Evolutionary conservation across 2,888 invertebrate genomes (phyloP), one percentile per base, ranked within the genome.

Genomic region (Eulithis testata): DNA sequence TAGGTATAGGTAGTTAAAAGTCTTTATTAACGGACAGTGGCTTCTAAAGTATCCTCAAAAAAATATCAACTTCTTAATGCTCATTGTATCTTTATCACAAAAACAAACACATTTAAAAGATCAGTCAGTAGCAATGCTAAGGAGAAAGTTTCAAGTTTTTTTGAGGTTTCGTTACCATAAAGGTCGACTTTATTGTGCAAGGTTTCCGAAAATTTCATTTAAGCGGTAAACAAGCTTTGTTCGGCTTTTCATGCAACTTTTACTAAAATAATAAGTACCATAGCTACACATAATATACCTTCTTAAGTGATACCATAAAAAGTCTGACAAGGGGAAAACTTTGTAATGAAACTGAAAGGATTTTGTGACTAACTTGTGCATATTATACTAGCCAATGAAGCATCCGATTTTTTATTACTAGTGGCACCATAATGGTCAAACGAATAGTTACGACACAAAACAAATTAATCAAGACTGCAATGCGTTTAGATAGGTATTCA

Each of bases 401-500:
- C 9, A 40, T 40, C 40, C 40, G 8, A 11, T 8, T 40, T n/a
- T 44, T 44, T n/a, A 44, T 44, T 4, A 11, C n/a, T 11, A 44
- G 11, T 11, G 5, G 6, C 6, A n/a, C 40, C 40, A 4, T 51
- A 43, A 59, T 12, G 12, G 12, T 31, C 44, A 4, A 12, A 54
- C 54, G 14, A 71, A 61, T 60, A 60, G 65, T 65, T 69, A 54
- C 54, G 52, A 62, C 68, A 66, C 60, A 73, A 81, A 80, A 78
- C 70, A 78, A 80, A 83, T 83, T 80, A 81, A 78, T 75, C 70
- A 73, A 70, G 75, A 80, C 78, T 75, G 73, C 83, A 79, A 79
- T 75, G 73, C 83, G 79, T 79, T 88, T 85, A 88, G 86, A 89
- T 21, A 21, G 21, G 21, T 21, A 21, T 89, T 89, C 88, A 91